These are phyloP conservation scores for Scolopax rusticola DNA, from an alignment of 2,797 vertebrate species.

Conservation along the genomic window DNA sequence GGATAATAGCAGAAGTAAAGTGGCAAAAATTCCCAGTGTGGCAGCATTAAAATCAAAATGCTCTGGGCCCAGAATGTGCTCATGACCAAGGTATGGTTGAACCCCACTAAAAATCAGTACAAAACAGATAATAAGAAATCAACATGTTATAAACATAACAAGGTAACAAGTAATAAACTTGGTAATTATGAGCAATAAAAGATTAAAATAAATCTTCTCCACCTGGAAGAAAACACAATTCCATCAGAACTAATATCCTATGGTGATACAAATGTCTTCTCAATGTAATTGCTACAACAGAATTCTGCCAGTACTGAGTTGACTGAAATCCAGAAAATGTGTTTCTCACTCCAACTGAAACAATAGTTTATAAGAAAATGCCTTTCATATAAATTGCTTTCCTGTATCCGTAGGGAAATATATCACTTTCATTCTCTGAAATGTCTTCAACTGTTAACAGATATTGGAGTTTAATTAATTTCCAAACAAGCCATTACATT, in stretches of 20 bases:
- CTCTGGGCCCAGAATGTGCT: background rate
- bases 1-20: background rate
- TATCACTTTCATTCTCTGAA: background rate
- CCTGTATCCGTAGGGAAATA: background rate
- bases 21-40: background rate
- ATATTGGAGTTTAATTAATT: conserved; percentile 6
- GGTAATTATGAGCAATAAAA: background rate
- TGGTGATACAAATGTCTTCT: background rate
- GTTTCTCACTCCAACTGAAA: background rate
- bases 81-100: background rate
- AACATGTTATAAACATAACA: accelerated
- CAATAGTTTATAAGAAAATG: background rate
- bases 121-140: background rate
- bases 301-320: background rate
- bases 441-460: background rate
- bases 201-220: background rate
- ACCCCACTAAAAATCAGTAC: background rate
- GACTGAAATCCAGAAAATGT: background rate
- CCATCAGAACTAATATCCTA: background rate
- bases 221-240: background rate
- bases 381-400: background rate
- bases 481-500: background rate
- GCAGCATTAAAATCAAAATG: background rate
- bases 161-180: background rate
- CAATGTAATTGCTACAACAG: background rate